phyloP scores from a whole-genome alignment of 2,113 vertebrate genomes.

The Edolisoma coerulescens region DNA sequence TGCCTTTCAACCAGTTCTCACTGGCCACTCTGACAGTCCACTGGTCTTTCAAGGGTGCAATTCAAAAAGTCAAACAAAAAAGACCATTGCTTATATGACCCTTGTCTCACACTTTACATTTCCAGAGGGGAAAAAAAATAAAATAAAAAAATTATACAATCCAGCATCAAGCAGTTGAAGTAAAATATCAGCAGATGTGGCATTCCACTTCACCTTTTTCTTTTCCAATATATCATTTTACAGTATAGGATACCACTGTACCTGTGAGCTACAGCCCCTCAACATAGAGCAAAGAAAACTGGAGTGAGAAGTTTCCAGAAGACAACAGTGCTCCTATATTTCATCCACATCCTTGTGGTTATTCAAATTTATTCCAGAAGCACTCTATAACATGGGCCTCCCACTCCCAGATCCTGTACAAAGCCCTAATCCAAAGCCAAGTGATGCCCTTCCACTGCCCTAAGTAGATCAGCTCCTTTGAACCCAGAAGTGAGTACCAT shows the following conservation, averaged over 20 bases:
- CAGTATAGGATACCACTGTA: not conserved
- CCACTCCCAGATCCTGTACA: not conserved
- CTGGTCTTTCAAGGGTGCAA: not conserved
- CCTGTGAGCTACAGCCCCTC: not conserved
- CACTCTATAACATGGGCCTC: not conserved
- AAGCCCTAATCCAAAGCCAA: not conserved
- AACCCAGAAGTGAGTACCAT: not conserved
- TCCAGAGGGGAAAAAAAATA: accelerated
- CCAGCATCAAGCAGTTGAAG: not conserved
- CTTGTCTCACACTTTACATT: not conserved
- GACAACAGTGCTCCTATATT: not conserved
- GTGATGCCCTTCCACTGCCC: not conserved
- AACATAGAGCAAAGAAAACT: not conserved
- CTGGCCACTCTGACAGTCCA: not conserved
- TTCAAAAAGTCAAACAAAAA: not conserved
- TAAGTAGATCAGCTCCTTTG: not conserved
- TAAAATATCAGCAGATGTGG: not conserved
- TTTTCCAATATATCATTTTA: not conserved
- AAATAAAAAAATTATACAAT: not conserved
- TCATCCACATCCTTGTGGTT: not conserved
- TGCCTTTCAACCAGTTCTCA: not conserved
- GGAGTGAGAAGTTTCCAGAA: not conserved
- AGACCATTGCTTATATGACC: not conserved
- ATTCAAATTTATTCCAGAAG: not conserved
- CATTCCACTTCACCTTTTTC: not conserved